Base-by-base conservation (phyloP, 2,113 vertebrate species). In the Perccottus glenii region DNA sequence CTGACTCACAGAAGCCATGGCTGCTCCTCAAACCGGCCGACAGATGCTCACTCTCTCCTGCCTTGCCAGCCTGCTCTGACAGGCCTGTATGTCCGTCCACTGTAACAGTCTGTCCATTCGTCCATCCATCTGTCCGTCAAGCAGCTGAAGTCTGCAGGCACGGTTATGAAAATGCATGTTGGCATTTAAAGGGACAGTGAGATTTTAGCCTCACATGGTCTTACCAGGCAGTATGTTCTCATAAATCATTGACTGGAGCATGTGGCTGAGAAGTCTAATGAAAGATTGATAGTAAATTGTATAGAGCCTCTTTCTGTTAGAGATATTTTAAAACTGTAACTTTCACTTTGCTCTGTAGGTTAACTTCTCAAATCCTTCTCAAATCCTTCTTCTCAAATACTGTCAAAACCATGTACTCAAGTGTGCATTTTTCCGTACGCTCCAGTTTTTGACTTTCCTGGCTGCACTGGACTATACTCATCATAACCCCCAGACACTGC, bases 41-140 rank as follows among this genome's bases (percentile, higher is more conserved):
- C 89, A 90, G 88, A 92, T 89, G 88, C 88, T 89, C 87, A 66
- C 85, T 73, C 66, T 65, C 52, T 78, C 84, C 81, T 60, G 81
- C 73, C 70, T 67, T 62, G 84, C 85, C 83, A 82, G 75, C 80
- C 82, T 78, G 78, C 76, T 66, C 83, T 69, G 73, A 85, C 85
- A 65, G 70, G 82, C 70, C 75, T 64, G 64, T 19, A 45, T 73
- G 78, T 73, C 75, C 74, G 70, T 67, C 73, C 60, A 70, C 67
- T 63, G 40, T 12, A 62, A 56, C 73, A 47, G 77, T 80, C 83
- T 71, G 81, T 81, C 78, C 71, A 69, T 81, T 74, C 79, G 70
- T 76, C 64, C 15, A 55, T 81, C 85, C 84, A 83, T 87, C 83
- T 87, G 81, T 75, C 79, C 50, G 9, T 83, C 82, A 80, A 67